Percentiles rank a stretch among this genome's conserved stretches.
phyloP scores from a whole-genome alignment of 2,113 vertebrate genomes.

The Percopsis transmontana region DNA sequence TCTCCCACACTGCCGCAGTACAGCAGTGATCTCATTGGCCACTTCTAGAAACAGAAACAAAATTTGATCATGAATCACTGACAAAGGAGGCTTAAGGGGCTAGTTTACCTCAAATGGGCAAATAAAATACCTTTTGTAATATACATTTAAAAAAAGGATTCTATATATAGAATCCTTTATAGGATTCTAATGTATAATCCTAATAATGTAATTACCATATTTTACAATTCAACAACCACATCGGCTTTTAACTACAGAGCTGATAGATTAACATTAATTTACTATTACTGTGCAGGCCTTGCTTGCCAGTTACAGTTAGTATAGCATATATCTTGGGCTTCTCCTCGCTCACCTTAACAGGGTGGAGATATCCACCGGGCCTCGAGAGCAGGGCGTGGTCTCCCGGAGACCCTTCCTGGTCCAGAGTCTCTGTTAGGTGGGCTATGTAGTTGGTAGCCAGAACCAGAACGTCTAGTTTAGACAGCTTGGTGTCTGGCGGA shows the following conservation, averaged over 20 bases:
- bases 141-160: neutral
- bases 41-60: constrained; percentile 76
- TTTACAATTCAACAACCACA: neutral
- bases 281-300: too few relatives aligned
- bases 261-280: neutral
- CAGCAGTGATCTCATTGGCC: constrained; percentile 87
- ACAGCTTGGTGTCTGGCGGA: constrained; percentile 86
- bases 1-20: constrained; percentile 80
- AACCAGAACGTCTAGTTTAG: constrained; percentile 85
- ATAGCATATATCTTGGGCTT: neutral
- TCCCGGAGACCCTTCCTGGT: constrained; percentile 59
- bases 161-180: too few relatives aligned
- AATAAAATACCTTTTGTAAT: neutral
- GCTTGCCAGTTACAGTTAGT: too few relatives aligned
- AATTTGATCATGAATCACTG: neutral
- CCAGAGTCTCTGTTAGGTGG: constrained; percentile 81
- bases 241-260: neutral
- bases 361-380: constrained; percentile 80
- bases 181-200: too few relatives aligned
- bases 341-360: constrained; percentile 79
- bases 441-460: constrained; percentile 88
- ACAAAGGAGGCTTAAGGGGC: too few relatives aligned
- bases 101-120: neutral
- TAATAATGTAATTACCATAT: too few relatives aligned
- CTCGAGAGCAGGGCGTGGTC: constrained; percentile 53